These are phyloP conservation scores for Saguinus imperator DNA, from an alignment of 2,113 vertebrate species.

Conservation along the genomic window DNA sequence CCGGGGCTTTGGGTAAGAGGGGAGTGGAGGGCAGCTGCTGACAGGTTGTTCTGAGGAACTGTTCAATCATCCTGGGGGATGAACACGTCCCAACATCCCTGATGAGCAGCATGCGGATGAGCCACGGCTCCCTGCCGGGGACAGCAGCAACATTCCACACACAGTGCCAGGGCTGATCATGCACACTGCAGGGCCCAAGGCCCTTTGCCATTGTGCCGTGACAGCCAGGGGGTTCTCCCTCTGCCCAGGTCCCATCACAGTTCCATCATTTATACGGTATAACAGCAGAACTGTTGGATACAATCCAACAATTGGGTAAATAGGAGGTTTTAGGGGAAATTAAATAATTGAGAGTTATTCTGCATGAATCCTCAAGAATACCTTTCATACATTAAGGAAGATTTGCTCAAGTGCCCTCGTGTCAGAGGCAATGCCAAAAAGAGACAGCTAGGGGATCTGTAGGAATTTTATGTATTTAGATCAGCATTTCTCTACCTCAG, in stretches of 20 bases:
- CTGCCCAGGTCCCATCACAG: background rate
- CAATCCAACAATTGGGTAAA: background rate
- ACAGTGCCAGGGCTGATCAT: fast-evolving
- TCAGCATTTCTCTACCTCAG: background rate
- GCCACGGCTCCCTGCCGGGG: background rate
- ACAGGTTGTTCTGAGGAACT: background rate
- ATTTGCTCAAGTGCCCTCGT: background rate
- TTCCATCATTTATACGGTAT: fast-evolving
- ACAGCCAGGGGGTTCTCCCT: background rate
- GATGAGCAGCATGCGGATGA: fast-evolving
- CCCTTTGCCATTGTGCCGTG: fast-evolving
- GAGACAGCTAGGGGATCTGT: background rate
- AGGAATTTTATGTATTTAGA: background rate
- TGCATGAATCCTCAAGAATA: background rate
- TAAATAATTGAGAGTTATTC: background rate
- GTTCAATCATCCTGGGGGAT: background rate
- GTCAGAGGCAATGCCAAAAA: background rate
- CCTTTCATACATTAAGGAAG: background rate
- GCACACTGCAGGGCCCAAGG: background rate
- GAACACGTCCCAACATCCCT: background rate
- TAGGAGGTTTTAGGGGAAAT: background rate
- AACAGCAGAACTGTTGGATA: background rate
- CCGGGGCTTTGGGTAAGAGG: background rate
- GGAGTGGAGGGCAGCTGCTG: background rate
- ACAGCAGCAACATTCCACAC: fast-evolving